Evolutionary conservation across 2,113 vertebrate genomes (phyloP).

Genomic region (Prietella phreatophila): DNA sequence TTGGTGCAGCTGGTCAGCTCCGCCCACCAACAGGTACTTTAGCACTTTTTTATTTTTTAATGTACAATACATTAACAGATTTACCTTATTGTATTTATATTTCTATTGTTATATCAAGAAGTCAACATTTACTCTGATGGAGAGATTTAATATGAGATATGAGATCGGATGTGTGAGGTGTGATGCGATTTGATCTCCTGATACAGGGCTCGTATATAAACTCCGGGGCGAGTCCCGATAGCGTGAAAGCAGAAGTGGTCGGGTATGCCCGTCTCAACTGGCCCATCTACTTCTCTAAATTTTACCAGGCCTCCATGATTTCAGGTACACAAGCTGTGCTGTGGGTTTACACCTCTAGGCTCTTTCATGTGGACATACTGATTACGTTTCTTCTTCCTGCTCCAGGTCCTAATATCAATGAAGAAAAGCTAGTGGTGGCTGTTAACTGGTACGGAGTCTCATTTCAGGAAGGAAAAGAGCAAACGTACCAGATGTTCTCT

Average conservation of each 20-base stretch:
- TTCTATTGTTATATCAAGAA: not conserved
- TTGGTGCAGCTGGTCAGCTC: slow-evolving; percentile 80
- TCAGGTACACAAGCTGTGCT: slow-evolving; percentile 74
- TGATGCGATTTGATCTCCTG: not conserved
- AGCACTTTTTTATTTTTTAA: not conserved
- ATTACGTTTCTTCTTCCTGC: slow-evolving; percentile 23
- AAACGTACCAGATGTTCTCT: slow-evolving; percentile 75
- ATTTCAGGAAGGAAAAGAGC: slow-evolving; percentile 85
- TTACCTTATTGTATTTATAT: not conserved
- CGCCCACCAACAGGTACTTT: slow-evolving; percentile 73
- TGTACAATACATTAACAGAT: not conserved
- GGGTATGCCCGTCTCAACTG: slow-evolving; percentile 77
- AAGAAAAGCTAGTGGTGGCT: slow-evolving; percentile 79
- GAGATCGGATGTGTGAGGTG: not conserved
- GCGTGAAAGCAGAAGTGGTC: slow-evolving; percentile 79
- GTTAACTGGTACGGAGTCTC: slow-evolving; percentile 82
- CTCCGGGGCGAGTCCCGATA: slow-evolving; percentile 53
- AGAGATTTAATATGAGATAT: not conserved
- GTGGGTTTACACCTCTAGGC: not conserved
- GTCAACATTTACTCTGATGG: not conserved
- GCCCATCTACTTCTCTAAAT: slow-evolving; percentile 87
- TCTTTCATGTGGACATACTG: not conserved
- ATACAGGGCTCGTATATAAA: slow-evolving; percentile 71
- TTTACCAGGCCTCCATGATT: slow-evolving; percentile 82
- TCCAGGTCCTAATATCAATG: slow-evolving; percentile 82